Conservation (phyloP, 2,888 invertebrate species). For the Macrosoma leucophasiata region DNA sequence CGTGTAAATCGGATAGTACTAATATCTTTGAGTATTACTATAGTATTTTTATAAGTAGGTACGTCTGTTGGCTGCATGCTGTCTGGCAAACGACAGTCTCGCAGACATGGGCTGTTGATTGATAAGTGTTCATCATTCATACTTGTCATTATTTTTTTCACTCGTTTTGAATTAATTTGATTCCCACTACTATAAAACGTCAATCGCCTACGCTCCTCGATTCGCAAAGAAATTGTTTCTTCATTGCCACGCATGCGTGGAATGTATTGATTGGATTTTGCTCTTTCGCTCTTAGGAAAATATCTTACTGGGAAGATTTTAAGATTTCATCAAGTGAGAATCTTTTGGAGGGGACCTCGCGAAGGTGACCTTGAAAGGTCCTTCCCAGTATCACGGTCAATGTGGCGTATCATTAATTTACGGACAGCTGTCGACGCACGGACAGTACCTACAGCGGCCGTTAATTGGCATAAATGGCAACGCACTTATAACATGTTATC, state of each 20-base stretch:
- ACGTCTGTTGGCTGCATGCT: too few species aligned
- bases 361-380: constrained; percentile 25
- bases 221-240: constrained; percentile 23
- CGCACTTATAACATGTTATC: too few species aligned
- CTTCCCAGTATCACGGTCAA: constrained; percentile 21
- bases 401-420: constrained; percentile 20
- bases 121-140: too few species aligned
- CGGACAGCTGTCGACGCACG: too few species aligned
- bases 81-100: too few species aligned
- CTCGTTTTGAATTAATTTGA: neutral
- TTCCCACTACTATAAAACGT: constrained; percentile 17
- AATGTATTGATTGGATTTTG: constrained; percentile 64
- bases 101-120: too few species aligned
- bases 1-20: too few species aligned
- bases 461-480: constrained; percentile 23
- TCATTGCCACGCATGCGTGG: constrained; percentile 66
- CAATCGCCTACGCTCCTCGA: constrained; percentile 36
- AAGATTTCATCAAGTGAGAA: neutral
- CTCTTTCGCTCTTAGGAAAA: constrained; percentile 27
- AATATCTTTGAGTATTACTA: too few species aligned
- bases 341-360: constrained; percentile 6
- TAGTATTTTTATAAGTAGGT: too few species aligned
- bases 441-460: constrained; percentile 10
- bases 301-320: constrained; percentile 6
- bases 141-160: too few species aligned